Percentiles rank a stretch among this genome's conserved stretches.
Evolutionary conservation across 1,140 invertebrate genomes (phyloP).

Genomic region (Bradynema listronoti): DNA sequence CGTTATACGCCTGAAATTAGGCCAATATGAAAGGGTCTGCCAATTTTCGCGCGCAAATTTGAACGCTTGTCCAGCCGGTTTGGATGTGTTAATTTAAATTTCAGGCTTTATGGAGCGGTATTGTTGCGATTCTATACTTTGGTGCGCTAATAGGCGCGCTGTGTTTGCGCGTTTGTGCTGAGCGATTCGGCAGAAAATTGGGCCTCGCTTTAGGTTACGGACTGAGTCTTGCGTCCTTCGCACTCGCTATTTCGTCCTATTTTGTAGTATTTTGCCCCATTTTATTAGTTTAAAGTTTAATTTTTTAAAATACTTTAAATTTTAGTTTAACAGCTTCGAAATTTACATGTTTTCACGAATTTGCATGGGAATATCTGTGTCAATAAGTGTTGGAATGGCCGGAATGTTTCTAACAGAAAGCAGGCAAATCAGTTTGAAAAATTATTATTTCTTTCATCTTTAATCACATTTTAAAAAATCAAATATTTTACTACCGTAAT

Average conservation of each 20-base stretch:
- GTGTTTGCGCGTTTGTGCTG: conserved; percentile 35
- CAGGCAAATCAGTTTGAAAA: conserved; percentile 39
- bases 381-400: conserved; percentile 43
- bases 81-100: too few relatives aligned
- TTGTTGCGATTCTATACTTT: conserved; percentile 49
- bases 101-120: conserved; percentile 49
- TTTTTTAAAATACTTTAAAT: conserved; percentile 21
- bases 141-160: conserved; percentile 49
- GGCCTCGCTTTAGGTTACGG: conserved; percentile 44
- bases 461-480: not conserved
- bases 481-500: not conserved
- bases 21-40: too few relatives aligned
- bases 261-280: conserved; percentile 32
- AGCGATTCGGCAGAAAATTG: conserved; percentile 40
- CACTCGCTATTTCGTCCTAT: conserved; percentile 31
- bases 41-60: too few relatives aligned
- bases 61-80: too few relatives aligned
- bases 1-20: too few relatives aligned
- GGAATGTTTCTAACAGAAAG: conserved; percentile 46
- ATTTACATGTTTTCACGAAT: conserved; percentile 48
- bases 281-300: conserved; percentile 21
- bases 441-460: not conserved
- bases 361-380: conserved; percentile 38
- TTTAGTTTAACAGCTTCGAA: conserved; percentile 47
- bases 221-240: conserved; percentile 26